Conservation (phyloP, 1,140 invertebrate species). For the Maniola jurtina region DNA sequence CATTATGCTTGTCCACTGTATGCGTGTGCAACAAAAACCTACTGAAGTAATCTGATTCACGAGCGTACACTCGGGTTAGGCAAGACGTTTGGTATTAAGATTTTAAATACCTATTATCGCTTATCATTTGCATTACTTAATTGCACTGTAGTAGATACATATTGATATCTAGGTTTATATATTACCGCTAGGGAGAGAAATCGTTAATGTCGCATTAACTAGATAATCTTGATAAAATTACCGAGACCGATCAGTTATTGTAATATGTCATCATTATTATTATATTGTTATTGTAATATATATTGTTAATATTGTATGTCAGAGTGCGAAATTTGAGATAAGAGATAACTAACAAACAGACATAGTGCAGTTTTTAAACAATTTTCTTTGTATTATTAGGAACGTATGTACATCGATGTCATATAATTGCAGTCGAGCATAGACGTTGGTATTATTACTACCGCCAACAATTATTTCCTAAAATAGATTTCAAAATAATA, state of each 20-base stretch:
- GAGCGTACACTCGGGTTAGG: slow-evolving; percentile 29
- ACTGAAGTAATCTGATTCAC: slow-evolving; percentile 67
- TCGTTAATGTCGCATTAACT: too few species aligned
- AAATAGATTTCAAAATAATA: not conserved
- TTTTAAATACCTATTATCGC: slow-evolving; percentile 17
- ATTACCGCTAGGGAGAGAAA: not conserved
- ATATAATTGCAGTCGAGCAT: not conserved
- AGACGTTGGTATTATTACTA: not conserved
- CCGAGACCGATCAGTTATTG: too few species aligned
- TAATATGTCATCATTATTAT: too few species aligned
- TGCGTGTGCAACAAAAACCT: slow-evolving; percentile 32
- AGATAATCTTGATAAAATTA: too few species aligned
- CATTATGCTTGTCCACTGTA: slow-evolving; percentile 20
- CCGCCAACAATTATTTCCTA: not conserved
- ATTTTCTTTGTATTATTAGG: too few species aligned
- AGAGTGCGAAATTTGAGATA: too few species aligned
- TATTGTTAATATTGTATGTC: too few species aligned
- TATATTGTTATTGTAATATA: too few species aligned
- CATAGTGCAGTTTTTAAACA: too few species aligned
- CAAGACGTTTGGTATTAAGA: slow-evolving; percentile 22
- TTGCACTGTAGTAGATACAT: not conserved
- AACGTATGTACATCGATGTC: too few species aligned
- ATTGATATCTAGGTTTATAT: not conserved
- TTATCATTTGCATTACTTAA: slow-evolving; percentile 10
- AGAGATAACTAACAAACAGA: too few species aligned